Evolutionary conservation across 2,888 invertebrate genomes (phyloP).

Genomic region (Pherbina coryleti): DNA sequence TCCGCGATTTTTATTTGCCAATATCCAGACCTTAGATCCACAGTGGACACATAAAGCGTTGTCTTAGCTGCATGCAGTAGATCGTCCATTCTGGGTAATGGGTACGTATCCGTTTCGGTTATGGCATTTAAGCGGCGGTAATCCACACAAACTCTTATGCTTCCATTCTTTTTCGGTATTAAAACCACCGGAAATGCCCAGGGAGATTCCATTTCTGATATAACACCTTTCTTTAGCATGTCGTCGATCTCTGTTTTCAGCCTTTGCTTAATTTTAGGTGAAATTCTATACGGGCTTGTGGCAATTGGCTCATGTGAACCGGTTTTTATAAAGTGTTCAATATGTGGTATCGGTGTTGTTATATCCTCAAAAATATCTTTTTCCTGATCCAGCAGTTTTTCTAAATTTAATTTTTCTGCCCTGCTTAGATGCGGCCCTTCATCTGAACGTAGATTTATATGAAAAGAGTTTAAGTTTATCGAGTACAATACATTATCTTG

Average conservation of each 20-base stretch:
- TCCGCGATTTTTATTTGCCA: slow-evolving; percentile 59
- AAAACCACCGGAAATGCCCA: too few species aligned
- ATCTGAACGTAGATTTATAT: slow-evolving; percentile 14
- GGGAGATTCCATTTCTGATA: slow-evolving; percentile 62
- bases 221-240: slow-evolving; percentile 60
- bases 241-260: slow-evolving; percentile 52
- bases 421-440: slow-evolving; percentile 24
- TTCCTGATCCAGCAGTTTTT: slow-evolving; percentile 4
- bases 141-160: too few species aligned
- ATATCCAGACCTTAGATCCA: slow-evolving; percentile 63
- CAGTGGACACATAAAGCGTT: slow-evolving; percentile 56
- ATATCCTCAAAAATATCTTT: slow-evolving; percentile 4
- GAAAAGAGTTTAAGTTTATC: slow-evolving; percentile 28
- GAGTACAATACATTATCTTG: neutral
- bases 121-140: too few species aligned
- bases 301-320: slow-evolving; percentile 37
- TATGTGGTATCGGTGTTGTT: too few species aligned
- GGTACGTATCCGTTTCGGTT: slow-evolving; percentile 58
- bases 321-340: slow-evolving; percentile 40
- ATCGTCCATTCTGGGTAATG: slow-evolving; percentile 67
- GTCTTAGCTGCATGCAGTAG: slow-evolving; percentile 58
- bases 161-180: too few species aligned
- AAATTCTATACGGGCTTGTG: slow-evolving; percentile 35
- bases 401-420: neutral
- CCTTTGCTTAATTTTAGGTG: slow-evolving; percentile 18